Base-by-base conservation (phyloP, 2,888 invertebrate species). In the Pegoplata infirma region DNA sequence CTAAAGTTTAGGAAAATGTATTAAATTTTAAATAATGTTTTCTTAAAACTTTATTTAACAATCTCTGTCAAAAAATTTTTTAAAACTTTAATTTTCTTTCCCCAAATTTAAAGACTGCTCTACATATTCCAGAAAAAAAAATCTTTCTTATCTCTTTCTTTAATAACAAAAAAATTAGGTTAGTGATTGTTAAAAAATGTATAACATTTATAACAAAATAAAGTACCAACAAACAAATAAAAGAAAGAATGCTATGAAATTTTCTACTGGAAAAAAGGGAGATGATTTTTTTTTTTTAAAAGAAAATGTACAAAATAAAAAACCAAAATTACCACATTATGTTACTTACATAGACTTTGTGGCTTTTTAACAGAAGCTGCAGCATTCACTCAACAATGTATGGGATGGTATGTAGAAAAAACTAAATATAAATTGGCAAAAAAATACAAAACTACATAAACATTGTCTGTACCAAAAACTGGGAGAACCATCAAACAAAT, bases 131-230 rank as follows among this genome's bases (percentile, higher is more conserved):
- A n/a, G n/a, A n/a, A 32, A 10, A 32, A 32, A 32, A 1, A 32
- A 3, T 1, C 32, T 10, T 64, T 49, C 46, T 55, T 63, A 56
- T 28, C 36, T 66, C 25, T 2, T 6, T 46, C 12, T 68, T 49
- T 21, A 28, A 36, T 19, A 16, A 40, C 4, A 8, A 23, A 68
- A 74, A 64, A 78, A 64, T 64, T 69, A 55, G 68, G 73, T 78
- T 73, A 78, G 58, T 46, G 44, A 64, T 77, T 64, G 68, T 73
- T 64, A n/a, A 64, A 64, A 73, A 68, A 67, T 66, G 14, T 47
- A 59, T 46, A 64, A 72, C 63, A 66, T 44, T 58, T 73, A 21
- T 58, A 10, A 25, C 23, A 64, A 55, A 1, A 51, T 5, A 59
- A 63, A 63, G 28, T 14, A 2, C 16, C 55, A 36, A 23, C 32